Evolutionary conservation across 2,797 vertebrate genomes (phyloP).

Genomic region (Leucoraja ocellata): DNA sequence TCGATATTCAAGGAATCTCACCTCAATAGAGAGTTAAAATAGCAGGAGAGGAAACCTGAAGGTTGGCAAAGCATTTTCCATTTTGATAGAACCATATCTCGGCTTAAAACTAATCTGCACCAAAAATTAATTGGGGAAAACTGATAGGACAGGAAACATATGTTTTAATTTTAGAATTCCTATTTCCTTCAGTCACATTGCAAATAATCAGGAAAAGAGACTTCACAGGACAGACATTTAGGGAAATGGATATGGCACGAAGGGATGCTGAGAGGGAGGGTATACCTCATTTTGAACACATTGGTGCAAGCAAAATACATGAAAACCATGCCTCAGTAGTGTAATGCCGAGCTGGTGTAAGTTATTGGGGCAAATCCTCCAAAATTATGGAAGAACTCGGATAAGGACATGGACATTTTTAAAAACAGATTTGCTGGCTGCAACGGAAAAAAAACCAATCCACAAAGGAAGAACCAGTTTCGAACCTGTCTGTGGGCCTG

Average conservation of each 20-base stretch:
- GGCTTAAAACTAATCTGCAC: neutral
- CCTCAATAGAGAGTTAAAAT: neutral
- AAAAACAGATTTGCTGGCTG: too few species aligned
- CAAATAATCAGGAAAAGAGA: neutral
- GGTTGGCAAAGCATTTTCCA: neutral
- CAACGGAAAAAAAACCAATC: too few species aligned
- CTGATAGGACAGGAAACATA: neutral
- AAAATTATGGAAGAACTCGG: too few species aligned
- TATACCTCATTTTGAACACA: neutral
- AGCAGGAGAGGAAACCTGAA: neutral
- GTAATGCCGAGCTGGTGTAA: neutral
- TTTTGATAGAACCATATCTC: neutral
- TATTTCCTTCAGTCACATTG: neutral
- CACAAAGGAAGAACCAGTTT: too few species aligned
- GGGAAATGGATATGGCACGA: neutral
- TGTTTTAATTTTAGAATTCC: neutral
- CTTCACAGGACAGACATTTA: neutral
- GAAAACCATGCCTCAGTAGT: neutral
- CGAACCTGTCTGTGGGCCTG: too few species aligned
- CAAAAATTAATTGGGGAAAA: neutral
- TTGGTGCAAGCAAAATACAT: neutral
- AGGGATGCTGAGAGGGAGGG: neutral
- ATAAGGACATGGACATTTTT: too few species aligned
- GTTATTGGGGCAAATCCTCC: too few species aligned
- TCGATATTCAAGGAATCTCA: neutral